phyloP scores from a whole-genome alignment of 2,888 invertebrate species.

The Muscina levida region DNA sequence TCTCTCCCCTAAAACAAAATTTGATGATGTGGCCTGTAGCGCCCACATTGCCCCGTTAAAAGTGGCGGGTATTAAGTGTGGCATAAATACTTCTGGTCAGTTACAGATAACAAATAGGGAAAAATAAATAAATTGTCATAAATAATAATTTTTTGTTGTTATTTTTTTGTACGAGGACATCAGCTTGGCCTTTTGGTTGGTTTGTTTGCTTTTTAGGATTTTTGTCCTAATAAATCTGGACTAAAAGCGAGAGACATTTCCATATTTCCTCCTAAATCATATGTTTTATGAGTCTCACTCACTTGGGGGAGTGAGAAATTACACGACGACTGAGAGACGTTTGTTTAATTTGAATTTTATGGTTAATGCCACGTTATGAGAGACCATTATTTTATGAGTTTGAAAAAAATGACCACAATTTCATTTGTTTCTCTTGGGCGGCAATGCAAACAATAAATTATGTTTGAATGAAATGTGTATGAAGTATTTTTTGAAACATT shows the following conservation, averaged over 20 bases:
- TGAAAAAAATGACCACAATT: no score
- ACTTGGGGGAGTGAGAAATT: slow-evolving; percentile 1
- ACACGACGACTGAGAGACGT: not conserved
- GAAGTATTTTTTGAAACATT: no score
- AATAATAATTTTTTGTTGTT: slow-evolving; percentile 33
- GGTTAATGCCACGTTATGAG: slow-evolving; percentile 20
- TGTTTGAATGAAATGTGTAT: no score
- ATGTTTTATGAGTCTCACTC: slow-evolving; percentile 33
- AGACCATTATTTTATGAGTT: slow-evolving; percentile 9
- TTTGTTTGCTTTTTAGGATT: not conserved
- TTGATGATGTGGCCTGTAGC: not conserved
- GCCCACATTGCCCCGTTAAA: not conserved
- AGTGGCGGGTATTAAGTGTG: slow-evolving; percentile 5
- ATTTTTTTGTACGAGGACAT: not conserved
- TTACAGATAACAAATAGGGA: slow-evolving; percentile 54
- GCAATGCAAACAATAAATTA: no score
- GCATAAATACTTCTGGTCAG: slow-evolving; percentile 59
- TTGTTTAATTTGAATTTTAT: slow-evolving; percentile 27
- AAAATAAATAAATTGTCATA: slow-evolving; percentile 39
- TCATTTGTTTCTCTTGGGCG: no score
- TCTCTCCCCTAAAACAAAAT: no score
- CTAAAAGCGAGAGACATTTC: slow-evolving; percentile 53
- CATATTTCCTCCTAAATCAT: slow-evolving; percentile 55
- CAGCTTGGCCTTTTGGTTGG: not conserved
- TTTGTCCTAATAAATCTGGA: slow-evolving; percentile 60